A percentile compares a stretch with the other conserved stretches of the same genome.
Conservation (phyloP, 2,797 vertebrate genomes). For the Pipistrellus kuhlii region DNA sequence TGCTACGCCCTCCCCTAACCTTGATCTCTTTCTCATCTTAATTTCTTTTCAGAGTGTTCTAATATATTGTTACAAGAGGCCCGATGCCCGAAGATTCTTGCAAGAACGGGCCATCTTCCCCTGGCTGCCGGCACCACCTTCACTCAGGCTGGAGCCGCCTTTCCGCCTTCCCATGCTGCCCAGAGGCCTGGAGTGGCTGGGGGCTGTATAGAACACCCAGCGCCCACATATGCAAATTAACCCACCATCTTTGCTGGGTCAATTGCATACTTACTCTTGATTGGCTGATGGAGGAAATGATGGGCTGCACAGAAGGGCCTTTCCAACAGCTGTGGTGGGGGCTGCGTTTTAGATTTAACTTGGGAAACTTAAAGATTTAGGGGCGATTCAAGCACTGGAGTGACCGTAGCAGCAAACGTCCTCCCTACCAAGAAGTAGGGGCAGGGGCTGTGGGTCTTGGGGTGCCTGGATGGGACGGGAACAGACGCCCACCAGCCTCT, state of each 20-base stretch:
- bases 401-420: neutral
- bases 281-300: neutral
- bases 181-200: too few species aligned
- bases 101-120: too few species aligned
- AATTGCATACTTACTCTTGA: too few species aligned
- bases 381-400: neutral
- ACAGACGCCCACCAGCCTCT: neutral
- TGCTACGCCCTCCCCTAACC: neutral
- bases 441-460: neutral
- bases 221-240: too few species aligned
- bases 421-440: too few species aligned
- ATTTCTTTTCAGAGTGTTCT: neutral
- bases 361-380: neutral
- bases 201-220: too few species aligned
- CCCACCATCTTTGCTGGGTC: too few species aligned
- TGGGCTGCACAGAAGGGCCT: neutral
- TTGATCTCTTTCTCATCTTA: neutral
- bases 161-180: too few species aligned
- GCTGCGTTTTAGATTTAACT: neutral
- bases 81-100: too few species aligned
- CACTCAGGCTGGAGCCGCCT: too few species aligned
- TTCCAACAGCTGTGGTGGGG: neutral
- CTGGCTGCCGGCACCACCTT: too few species aligned
- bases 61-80: neutral
- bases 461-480: rapidly evolving